These are phyloP conservation scores for Orthonyx spaldingii DNA, from an alignment of 2,113 vertebrate species.

Conservation along the genomic window DNA sequence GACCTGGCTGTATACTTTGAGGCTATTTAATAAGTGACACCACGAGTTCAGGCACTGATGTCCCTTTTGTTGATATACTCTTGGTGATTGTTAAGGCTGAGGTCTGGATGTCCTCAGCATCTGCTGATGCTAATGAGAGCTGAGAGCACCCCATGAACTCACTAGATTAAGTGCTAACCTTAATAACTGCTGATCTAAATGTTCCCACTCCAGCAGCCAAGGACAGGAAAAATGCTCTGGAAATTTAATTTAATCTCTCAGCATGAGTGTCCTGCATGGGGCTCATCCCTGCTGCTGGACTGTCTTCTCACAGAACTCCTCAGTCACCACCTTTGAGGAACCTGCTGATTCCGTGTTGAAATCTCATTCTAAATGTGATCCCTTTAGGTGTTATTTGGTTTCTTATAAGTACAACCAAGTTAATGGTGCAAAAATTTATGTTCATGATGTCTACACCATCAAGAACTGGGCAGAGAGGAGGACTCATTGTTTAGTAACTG, in stretches of 20 bases:
- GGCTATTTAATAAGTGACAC: neutral
- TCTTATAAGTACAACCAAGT: neutral
- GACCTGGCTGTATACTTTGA: neutral
- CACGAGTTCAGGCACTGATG: neutral
- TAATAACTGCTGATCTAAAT: neutral
- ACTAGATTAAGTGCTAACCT: neutral
- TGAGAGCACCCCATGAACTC: neutral
- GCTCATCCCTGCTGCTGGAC: neutral
- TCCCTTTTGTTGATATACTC: neutral
- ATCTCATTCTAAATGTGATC: neutral
- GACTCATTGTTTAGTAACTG: neutral
- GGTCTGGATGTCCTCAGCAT: neutral
- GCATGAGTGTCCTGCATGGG: accelerated
- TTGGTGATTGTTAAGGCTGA: neutral
- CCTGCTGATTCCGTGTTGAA: neutral
- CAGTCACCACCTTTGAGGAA: neutral
- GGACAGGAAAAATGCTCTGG: neutral
- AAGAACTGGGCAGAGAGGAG: neutral
- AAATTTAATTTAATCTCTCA: neutral
- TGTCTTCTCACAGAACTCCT: neutral
- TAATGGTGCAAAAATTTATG: neutral
- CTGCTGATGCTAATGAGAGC: neutral
- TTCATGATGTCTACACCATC: neutral
- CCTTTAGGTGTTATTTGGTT: neutral
- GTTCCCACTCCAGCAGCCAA: neutral